Percentiles rank a stretch among this genome's conserved stretches.
phyloP scores from a whole-genome alignment of 2,888 invertebrate genomes.

The Sesamia inferens region DNA sequence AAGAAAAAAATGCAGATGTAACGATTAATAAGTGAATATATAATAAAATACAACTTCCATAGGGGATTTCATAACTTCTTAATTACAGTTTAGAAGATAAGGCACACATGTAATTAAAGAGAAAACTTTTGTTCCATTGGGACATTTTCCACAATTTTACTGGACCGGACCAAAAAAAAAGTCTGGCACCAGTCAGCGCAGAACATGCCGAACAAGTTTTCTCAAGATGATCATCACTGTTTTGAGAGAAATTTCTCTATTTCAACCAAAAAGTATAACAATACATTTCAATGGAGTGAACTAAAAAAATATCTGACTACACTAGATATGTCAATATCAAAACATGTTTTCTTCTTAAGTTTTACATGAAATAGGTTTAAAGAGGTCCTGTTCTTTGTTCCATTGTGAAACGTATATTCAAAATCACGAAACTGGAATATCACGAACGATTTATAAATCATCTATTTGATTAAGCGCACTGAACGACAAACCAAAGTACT shows the following conservation, averaged over 20 bases:
- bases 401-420: constrained; percentile 9
- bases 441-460: constrained; percentile 7
- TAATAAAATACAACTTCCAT: background rate
- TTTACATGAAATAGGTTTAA: background rate
- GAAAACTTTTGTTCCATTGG: background rate
- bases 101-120: background rate
- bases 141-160: background rate
- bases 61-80: background rate
- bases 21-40: background rate
- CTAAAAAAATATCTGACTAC: background rate
- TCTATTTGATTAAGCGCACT: constrained; percentile 14
- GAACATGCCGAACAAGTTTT: too few species aligned
- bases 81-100: background rate
- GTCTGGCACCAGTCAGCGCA: too few species aligned
- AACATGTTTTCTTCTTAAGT: background rate
- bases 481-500: constrained; percentile 28
- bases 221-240: too few species aligned
- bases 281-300: background rate
- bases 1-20: too few species aligned
- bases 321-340: background rate
- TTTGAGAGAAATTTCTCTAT: background rate
- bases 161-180: background rate
- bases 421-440: constrained; percentile 10
- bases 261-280: too few species aligned
- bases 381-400: background rate